These are phyloP conservation scores for Phoenicopterus ruber DNA, from an alignment of 2,113 vertebrate genomes.

Conservation along the genomic window DNA sequence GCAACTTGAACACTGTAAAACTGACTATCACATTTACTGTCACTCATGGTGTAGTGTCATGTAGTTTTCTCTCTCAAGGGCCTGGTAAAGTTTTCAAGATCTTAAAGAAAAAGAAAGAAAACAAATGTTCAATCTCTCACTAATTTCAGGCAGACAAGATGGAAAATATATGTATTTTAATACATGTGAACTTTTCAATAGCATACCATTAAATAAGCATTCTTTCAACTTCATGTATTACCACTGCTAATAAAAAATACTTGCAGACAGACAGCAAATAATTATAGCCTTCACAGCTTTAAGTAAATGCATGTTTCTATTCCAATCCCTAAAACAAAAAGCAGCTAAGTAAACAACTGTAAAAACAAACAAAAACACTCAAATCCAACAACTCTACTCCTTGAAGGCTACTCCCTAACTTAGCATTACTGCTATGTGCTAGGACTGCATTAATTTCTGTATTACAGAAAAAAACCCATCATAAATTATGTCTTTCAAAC, in stretches of 20 bases:
- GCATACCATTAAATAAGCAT: not conserved
- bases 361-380: not conserved
- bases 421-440: not conserved
- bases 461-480: not conserved
- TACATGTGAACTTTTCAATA: not conserved
- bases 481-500: not conserved
- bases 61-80: constrained; percentile 41
- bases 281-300: not conserved
- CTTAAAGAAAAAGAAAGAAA: constrained; percentile 59
- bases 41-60: constrained; percentile 90
- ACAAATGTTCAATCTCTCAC: not conserved
- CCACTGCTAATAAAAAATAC: not conserved
- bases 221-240: not conserved
- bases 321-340: not conserved
- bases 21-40: constrained; percentile 85
- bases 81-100: constrained; percentile 46
- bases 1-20: constrained; percentile 98
- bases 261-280: not conserved
- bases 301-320: not conserved
- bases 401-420: not conserved
- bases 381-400: not conserved
- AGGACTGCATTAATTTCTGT: not conserved
- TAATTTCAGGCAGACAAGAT: not conserved
- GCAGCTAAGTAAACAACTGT: not conserved
- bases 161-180: not conserved